A percentile compares a stretch with the other conserved stretches of the same genome.
Evolutionary conservation across 2,888 invertebrate species (phyloP).

Genomic region (Drepana falcataria): DNA sequence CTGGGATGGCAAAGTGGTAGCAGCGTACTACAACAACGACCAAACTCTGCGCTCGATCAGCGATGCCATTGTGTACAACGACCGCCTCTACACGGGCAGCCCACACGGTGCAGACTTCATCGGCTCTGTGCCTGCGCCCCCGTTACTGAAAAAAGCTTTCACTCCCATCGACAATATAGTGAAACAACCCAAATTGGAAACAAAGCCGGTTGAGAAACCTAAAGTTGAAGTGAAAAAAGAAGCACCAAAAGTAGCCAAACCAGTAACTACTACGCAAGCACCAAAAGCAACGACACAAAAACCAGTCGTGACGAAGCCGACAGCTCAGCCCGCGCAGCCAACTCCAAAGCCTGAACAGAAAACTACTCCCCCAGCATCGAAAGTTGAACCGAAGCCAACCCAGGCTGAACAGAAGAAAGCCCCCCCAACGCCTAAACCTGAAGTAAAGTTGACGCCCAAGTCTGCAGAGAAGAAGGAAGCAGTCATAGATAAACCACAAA

Average conservation of each 20-base stretch:
- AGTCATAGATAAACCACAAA: neutral
- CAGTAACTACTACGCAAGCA: constrained; percentile 4
- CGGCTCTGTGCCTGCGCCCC: constrained; percentile 80
- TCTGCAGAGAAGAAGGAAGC: neutral
- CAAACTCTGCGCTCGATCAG: constrained; percentile 74
- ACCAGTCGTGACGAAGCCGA: constrained; percentile 18
- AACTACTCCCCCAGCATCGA: constrained; percentile 16
- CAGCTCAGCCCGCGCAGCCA: constrained; percentile 11
- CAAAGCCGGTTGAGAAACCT: constrained; percentile 11
- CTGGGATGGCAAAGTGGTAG: constrained; percentile 84
- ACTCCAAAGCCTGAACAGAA: constrained; percentile 18
- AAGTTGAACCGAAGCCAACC: constrained; percentile 15
- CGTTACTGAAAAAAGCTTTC: constrained; percentile 65
- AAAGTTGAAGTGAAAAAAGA: constrained; percentile 17
- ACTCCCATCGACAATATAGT: neutral
- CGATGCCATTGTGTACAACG: constrained; percentile 82
- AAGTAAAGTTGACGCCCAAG: constrained; percentile 10
- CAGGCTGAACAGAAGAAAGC: constrained; percentile 16
- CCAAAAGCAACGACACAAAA: constrained; percentile 14
- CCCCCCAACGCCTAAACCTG: constrained; percentile 13
- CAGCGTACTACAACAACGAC: constrained; percentile 82
- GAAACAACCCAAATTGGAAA: neutral
- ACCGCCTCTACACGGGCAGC: constrained; percentile 82
- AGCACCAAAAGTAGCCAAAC: constrained; percentile 19
- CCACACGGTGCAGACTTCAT: constrained; percentile 82